Conservation (phyloP, 2,888 invertebrate species). For the Pasiphila rectangulata region DNA sequence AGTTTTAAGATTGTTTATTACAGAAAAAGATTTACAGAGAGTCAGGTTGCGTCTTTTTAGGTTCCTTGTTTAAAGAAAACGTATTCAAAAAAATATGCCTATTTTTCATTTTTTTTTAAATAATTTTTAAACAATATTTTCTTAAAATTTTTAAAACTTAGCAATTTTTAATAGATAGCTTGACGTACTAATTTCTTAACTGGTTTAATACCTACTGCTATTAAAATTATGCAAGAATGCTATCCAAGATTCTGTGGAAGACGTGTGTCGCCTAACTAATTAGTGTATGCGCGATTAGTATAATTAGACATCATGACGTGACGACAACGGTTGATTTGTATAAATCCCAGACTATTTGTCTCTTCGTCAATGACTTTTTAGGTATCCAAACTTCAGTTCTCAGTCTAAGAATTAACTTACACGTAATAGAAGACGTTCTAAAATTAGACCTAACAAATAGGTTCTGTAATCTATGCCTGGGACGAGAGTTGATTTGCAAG, state of each 20-base stretch:
- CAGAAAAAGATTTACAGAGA: no score
- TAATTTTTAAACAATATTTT: no score
- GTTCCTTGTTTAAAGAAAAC: no score
- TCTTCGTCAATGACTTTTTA: not conserved
- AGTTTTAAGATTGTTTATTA: no score
- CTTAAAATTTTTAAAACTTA: no score
- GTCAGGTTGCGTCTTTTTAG: no score
- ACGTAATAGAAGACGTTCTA: not conserved
- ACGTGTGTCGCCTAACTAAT: slow-evolving; percentile 36
- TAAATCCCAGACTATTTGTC: not conserved
- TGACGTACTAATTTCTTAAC: slow-evolving; percentile 2
- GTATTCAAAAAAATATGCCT: no score
- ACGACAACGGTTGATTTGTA: not conserved
- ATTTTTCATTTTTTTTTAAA: no score
- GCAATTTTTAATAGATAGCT: slow-evolving; percentile 1
- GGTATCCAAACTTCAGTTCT: no score
- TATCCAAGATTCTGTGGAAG: slow-evolving; percentile 31
- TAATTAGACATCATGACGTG: slow-evolving; percentile 4
- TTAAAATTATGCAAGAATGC: slow-evolving; percentile 31
- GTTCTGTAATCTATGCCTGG: no score
- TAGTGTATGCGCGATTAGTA: slow-evolving; percentile 20
- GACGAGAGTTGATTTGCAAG: not conserved
- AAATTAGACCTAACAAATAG: not conserved
- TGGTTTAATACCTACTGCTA: slow-evolving; percentile 4
- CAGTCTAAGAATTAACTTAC: not conserved